Conservation (phyloP, 2,797 vertebrate genomes). For the Eutrigla gurnardus region DNA sequence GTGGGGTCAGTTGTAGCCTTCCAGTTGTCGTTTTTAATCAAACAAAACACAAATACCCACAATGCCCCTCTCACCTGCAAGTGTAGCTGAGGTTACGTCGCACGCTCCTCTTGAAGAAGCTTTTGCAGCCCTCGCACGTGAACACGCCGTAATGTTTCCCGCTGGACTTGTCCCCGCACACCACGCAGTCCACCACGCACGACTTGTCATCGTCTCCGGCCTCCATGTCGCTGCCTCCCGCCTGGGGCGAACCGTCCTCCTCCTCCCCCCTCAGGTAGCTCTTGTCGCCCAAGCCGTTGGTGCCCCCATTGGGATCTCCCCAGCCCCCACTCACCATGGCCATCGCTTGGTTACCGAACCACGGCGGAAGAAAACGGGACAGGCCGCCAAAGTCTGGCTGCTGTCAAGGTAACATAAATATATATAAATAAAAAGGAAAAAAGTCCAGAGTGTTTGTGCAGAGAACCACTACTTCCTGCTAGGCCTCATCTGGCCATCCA, state of each 20-base stretch:
- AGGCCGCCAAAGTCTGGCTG: constrained; percentile 65
- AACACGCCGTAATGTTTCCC: constrained; percentile 96
- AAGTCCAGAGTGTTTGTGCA: constrained; percentile 17
- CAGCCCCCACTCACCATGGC: constrained; percentile 96
- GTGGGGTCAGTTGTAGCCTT: no score
- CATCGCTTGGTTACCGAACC: constrained; percentile 86
- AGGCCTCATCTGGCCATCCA: constrained; percentile 22
- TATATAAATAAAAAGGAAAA: not conserved
- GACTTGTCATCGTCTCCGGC: constrained; percentile 91
- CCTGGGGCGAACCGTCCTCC: constrained; percentile 90
- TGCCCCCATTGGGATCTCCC: constrained; percentile 92
- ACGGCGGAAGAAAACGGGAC: constrained; percentile 63
- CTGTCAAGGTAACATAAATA: constrained; percentile 73
- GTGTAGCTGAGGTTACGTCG: constrained; percentile 94
- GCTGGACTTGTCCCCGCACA: constrained; percentile 94
- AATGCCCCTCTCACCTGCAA: constrained; percentile 87
- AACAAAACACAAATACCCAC: constrained; percentile 23
- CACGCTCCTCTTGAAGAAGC: constrained; percentile 95
- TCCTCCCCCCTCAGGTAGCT: constrained; percentile 89
- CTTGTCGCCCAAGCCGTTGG: constrained; percentile 90
- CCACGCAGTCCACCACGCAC: constrained; percentile 93
- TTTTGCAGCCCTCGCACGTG: constrained; percentile 97
- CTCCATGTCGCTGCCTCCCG: constrained; percentile 91
- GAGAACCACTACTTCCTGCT: not conserved
- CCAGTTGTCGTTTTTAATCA: no score